Evolutionary conservation across 37 sponge, comb jelly and placozoan genomes (phyloP).

Genomic region (Agelas oroides): DNA sequence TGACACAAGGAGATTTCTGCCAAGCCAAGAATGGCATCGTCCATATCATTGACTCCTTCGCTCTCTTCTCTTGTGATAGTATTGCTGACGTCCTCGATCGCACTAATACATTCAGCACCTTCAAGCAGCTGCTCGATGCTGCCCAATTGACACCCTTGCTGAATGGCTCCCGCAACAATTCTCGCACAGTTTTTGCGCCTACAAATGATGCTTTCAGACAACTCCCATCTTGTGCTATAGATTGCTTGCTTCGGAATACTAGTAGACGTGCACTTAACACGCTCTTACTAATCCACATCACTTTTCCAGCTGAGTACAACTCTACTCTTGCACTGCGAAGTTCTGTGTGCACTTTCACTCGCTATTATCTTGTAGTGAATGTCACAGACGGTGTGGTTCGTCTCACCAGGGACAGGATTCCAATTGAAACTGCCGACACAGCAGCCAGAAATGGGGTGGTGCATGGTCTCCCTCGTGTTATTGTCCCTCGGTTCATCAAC

Average conservation of each 20-base stretch:
- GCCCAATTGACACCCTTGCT: not conserved
- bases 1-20: conserved; percentile 23
- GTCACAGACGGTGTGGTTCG: not conserved
- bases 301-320: conserved; percentile 24
- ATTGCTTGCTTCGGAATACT: conserved; percentile 17
- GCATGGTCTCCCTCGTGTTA: conserved; percentile 11
- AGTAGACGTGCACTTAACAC: not conserved
- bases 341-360: not conserved
- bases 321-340: conserved; percentile 18
- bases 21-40: conserved; percentile 55
- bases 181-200: conserved; percentile 55
- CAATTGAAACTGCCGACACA: conserved; percentile 24
- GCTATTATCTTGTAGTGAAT: not conserved
- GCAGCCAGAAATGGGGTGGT: conserved; percentile 56
- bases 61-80: conserved; percentile 6
- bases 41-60: conserved; percentile 30
- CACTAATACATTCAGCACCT: conserved; percentile 9
- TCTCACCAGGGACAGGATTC: conserved; percentile 15
- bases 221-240: not conserved
- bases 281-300: conserved; percentile 31
- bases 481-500: not conserved
- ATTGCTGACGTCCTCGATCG: conserved; percentile 14
- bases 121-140: conserved; percentile 7
- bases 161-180: not conserved
- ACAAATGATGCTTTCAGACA: conserved; percentile 39